phyloP scores from a whole-genome alignment of 2,113 vertebrate genomes.

The Tympanuchus pallidicinctus region DNA sequence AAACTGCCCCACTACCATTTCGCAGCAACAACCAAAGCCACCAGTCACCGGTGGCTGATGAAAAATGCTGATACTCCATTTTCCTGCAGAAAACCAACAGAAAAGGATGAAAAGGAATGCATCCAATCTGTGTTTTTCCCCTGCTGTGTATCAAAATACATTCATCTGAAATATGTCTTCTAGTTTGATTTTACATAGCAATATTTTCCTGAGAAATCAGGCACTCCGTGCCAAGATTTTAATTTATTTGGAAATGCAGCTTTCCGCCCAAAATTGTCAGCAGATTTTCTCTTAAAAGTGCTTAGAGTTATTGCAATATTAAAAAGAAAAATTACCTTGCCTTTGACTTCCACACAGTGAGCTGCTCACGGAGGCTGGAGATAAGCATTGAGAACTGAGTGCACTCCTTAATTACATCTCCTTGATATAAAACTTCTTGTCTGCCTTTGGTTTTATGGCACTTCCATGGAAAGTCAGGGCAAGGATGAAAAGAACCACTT shows the following conservation, averaged over 20 bases:
- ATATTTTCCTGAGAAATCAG: constrained; percentile 15
- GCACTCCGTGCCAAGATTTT: neutral
- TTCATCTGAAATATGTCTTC: neutral
- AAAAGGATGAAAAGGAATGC: neutral
- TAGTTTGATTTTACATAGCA: neutral
- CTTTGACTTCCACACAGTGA: constrained; percentile 7
- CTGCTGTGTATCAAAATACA: neutral
- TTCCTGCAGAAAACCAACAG: neutral
- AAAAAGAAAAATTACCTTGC: constrained; percentile 62
- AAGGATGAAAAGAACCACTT: neutral
- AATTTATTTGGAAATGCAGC: constrained; percentile 31
- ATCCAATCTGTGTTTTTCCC: neutral
- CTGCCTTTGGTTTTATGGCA: neutral
- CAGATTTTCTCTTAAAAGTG: constrained; percentile 3
- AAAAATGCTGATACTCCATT: neutral
- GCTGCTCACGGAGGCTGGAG: constrained; percentile 17
- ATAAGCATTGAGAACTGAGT: neutral
- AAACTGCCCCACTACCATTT: fast-evolving
- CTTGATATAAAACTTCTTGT: neutral
- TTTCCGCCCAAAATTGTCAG: constrained; percentile 19
- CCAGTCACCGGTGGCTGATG: fast-evolving
- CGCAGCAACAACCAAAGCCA: neutral
- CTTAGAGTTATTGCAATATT: constrained; percentile 53
- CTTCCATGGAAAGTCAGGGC: constrained; percentile 18
- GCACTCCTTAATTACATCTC: neutral